phyloP scores from a whole-genome alignment of 2,113 vertebrate species.

The Ailuropoda melanoleuca region DNA sequence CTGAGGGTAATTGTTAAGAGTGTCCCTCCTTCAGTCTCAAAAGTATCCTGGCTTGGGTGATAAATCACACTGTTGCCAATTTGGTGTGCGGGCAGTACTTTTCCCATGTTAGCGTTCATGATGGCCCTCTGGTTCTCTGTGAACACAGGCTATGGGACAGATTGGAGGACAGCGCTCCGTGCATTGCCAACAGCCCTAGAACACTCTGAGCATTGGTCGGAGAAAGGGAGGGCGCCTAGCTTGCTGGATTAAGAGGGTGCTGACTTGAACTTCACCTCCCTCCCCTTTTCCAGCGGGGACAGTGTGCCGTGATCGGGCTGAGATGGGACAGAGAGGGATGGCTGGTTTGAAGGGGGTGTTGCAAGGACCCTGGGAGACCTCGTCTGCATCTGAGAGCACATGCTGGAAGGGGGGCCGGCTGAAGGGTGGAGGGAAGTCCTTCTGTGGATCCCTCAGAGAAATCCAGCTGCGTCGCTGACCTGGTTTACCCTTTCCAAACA shows the following conservation, averaged over 20 bases:
- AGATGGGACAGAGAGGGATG: not conserved
- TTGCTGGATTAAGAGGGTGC: not conserved
- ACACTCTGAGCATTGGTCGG: not conserved
- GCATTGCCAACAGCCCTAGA: not conserved
- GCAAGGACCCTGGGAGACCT: not conserved
- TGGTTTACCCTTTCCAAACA: rapidly evolving
- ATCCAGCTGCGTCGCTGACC: rapidly evolving
- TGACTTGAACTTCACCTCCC: not conserved
- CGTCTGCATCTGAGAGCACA: rapidly evolving
- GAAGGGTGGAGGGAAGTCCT: not conserved
- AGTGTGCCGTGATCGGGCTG: not conserved
- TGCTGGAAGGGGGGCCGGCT: not conserved
- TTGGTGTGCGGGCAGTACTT: rapidly evolving
- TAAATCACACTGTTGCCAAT: rapidly evolving
- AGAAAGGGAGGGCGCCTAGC: too few species aligned
- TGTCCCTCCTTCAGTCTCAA: not conserved
- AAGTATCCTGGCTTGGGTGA: not conserved
- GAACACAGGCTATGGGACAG: not conserved
- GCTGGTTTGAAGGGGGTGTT: not conserved
- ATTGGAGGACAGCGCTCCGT: rapidly evolving
- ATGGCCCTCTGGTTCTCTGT: not conserved
- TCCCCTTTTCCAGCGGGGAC: not conserved
- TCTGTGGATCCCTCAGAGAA: not conserved
- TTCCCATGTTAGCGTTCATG: not conserved
- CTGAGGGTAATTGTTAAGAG: not conserved